Percentiles rank a stretch among this genome's conserved stretches.
Evolutionary conservation across 2,888 invertebrate species (phyloP).

Genomic region (Anticlea derivata): DNA sequence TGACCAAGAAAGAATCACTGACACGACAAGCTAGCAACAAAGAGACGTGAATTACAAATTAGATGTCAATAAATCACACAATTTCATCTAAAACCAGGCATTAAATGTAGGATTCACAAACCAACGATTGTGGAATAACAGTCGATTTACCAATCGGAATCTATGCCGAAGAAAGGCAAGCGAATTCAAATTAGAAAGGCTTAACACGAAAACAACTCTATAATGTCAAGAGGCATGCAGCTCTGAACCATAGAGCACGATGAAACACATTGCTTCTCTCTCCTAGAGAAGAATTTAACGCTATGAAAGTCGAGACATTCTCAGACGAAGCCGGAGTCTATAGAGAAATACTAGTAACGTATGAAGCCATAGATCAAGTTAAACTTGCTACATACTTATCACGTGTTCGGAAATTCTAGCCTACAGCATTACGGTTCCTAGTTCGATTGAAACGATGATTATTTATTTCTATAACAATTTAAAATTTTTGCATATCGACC

Average conservation of each 20-base stretch:
- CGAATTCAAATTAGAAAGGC: constrained; percentile 55
- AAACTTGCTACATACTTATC: background rate
- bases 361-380: background rate
- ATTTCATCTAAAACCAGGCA: too few species aligned
- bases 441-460: too few species aligned
- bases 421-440: too few species aligned
- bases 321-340: too few species aligned
- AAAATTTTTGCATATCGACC: too few species aligned
- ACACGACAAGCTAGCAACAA: too few species aligned
- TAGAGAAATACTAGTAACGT: too few species aligned
- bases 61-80: too few species aligned
- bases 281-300: background rate
- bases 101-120: background rate
- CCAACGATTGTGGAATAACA: constrained; percentile 11
- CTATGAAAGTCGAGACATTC: background rate
- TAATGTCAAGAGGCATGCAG: constrained; percentile 25
- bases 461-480: too few species aligned
- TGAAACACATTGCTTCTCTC: background rate
- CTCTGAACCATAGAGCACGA: constrained; percentile 15
- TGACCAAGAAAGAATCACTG: too few species aligned
- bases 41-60: too few species aligned
- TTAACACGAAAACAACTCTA: constrained; percentile 35
- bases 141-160: constrained; percentile 28
- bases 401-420: background rate
- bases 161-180: constrained; percentile 43